Percentiles rank a stretch among this genome's conserved stretches.
Evolutionary conservation across 2,888 invertebrate species (phyloP).

Genomic region (Carabus problematicus): DNA sequence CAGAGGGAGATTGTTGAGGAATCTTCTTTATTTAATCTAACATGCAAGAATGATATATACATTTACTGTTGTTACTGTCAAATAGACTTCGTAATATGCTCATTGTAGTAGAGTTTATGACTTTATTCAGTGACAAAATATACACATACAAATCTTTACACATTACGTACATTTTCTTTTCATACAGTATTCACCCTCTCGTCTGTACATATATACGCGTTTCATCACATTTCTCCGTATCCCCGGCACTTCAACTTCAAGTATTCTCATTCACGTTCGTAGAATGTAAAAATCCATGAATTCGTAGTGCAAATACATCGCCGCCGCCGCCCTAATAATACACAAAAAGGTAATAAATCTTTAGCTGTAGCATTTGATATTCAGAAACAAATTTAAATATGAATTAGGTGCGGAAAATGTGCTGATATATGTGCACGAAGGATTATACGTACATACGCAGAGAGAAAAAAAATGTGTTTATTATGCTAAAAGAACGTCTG

Average conservation of each 20-base stretch:
- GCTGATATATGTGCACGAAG: slow-evolving; percentile 15
- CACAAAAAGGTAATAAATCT: slow-evolving; percentile 29
- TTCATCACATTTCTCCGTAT: too few species aligned
- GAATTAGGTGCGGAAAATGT: slow-evolving; percentile 25
- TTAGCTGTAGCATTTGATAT: slow-evolving; percentile 24
- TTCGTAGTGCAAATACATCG: slow-evolving; percentile 7
- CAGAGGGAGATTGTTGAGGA: too few species aligned
- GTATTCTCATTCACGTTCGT: slow-evolving; percentile 18
- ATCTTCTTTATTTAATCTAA: too few species aligned
- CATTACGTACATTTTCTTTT: too few species aligned
- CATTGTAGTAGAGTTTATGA: too few species aligned
- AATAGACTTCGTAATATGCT: too few species aligned
- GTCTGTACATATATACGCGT: neutral
- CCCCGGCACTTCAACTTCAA: neutral
- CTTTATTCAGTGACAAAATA: too few species aligned
- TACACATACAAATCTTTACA: too few species aligned
- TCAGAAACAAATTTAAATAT: slow-evolving; percentile 37
- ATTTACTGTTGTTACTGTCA: too few species aligned
- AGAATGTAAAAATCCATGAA: slow-evolving; percentile 27
- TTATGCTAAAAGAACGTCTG: slow-evolving; percentile 16
- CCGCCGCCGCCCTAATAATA: slow-evolving; percentile 25
- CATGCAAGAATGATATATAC: too few species aligned
- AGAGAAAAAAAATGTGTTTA: slow-evolving; percentile 30
- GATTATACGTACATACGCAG: slow-evolving; percentile 20
- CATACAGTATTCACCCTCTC: too few species aligned